Evolutionary conservation across 2,797 vertebrate genomes (phyloP).

Genomic region (Darevskia nairensis): DNA sequence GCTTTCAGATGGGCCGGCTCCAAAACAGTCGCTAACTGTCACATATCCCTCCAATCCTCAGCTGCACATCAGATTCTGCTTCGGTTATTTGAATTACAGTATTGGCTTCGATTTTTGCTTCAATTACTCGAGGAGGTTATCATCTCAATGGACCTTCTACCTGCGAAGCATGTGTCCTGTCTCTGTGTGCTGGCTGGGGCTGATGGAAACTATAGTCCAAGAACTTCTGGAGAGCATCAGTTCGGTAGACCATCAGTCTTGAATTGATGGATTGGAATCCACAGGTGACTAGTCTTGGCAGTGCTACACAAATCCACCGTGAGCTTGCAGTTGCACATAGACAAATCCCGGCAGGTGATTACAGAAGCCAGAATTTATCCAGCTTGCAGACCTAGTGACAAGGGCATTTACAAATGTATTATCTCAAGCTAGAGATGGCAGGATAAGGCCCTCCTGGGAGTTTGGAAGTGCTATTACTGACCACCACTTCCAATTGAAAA

Average conservation of each 20-base stretch:
- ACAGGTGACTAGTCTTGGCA: not conserved
- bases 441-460: conserved; percentile 36
- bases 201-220: no score
- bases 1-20: not conserved
- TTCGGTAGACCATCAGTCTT: not conserved
- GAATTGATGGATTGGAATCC: not conserved
- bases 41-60: accelerated
- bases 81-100: no score
- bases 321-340: not conserved
- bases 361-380: not conserved
- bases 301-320: no score
- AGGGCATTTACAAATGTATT: conserved; percentile 1
- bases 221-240: no score
- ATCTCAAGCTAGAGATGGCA: conserved; percentile 27
- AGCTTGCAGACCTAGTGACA: not conserved
- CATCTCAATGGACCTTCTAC: not conserved
- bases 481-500: conserved; percentile 68
- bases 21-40: accelerated
- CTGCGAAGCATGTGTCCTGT: not conserved
- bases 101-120: not conserved
- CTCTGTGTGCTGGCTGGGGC: no score
- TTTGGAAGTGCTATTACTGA: conserved; percentile 55
- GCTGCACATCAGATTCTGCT: no score
- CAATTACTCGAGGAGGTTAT: not conserved
- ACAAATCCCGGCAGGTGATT: not conserved